Base-by-base conservation (phyloP, 2,113 vertebrate genomes). In the Isichthys henryi region DNA sequence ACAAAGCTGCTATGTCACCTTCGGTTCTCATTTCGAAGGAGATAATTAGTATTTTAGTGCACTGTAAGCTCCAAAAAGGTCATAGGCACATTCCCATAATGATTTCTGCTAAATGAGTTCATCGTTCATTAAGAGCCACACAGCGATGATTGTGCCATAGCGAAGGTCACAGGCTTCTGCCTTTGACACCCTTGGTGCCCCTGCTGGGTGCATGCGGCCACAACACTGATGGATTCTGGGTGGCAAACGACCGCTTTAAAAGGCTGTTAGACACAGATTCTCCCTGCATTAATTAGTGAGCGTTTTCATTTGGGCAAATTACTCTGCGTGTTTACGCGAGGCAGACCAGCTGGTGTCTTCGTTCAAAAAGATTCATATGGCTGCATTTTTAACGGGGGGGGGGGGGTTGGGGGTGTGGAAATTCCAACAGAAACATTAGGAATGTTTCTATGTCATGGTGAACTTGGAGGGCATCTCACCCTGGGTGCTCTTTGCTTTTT, bases 351-450 rank as follows among this genome's bases (percentile, higher is more conserved):
- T 27, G 13, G 70, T 2, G 35, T 19, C 31, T 77, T 77, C 15
- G 13, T 35, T 77, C 9, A 77, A 19, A 77, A 39, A 77, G 15
- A 39, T 10, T 77, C 35, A 77, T 39, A 35, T 1, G 5, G 15
- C 39, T 77, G 39, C 15, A 39, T 35, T 77, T 77, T 39, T 77
- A 35, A 39, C 5, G 70, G 31, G 35, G 70, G 66, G 10, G 31
- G 27, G 8, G 2, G 0, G 1, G n/a, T n/a, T n/a, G n/a, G 4
- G 0, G 19, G 15, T 3, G 4, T 15, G 9, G 4, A 31, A 15
- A 74, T 35, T 35, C 10, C 27, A 35, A 11, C 3, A 39, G 70
- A 77, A 39, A 9, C 31, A 39, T 77, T 43, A 77, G 2, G 35
- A 77, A 10, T 77, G 13, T 35, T 39, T 77, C 31, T 77, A 39